Evolutionary conservation across 2,113 vertebrate species (phyloP).

Genomic region (Campylomormyrus tamandua): DNA sequence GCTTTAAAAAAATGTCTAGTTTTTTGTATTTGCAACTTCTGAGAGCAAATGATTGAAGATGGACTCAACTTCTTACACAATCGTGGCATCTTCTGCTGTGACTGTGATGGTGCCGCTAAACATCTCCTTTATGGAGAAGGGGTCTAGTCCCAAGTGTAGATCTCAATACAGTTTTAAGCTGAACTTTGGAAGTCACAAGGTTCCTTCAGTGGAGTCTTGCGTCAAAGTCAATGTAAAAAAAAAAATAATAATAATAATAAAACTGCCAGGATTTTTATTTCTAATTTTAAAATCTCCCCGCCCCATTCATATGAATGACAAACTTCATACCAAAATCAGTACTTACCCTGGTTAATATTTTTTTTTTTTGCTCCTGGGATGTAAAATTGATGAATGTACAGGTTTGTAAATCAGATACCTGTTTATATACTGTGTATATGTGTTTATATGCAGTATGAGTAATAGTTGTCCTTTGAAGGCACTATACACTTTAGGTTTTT

Average conservation of each 20-base stretch:
- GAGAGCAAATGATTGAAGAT: neutral
- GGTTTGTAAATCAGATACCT: constrained; percentile 68
- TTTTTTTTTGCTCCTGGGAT: constrained; percentile 51
- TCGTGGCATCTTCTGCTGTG: neutral
- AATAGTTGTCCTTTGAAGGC: constrained; percentile 35
- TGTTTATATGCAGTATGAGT: constrained; percentile 64
- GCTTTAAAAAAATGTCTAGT: neutral
- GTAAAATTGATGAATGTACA: constrained; percentile 71
- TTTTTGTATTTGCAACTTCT: neutral
- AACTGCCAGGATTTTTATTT: constrained; percentile 34
- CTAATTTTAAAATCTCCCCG: constrained; percentile 24
- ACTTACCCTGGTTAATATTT: constrained; percentile 45
- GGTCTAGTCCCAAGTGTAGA: neutral
- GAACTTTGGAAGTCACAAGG: constrained; percentile 26
- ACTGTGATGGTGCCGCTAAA: neutral
- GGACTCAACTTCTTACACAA: neutral
- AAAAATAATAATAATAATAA: neutral
- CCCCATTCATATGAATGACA: constrained; percentile 17
- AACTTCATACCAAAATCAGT: constrained; percentile 33
- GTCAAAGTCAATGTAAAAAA: constrained; percentile 28
- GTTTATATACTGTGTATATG: constrained; percentile 70
- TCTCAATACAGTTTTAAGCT: neutral
- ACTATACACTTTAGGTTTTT: constrained; percentile 37
- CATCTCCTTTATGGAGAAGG: neutral
- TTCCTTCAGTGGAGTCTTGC: constrained; percentile 28